Evolutionary conservation across 1,140 invertebrate species (phyloP).

Genomic region (Lordiphosa collinella): DNA sequence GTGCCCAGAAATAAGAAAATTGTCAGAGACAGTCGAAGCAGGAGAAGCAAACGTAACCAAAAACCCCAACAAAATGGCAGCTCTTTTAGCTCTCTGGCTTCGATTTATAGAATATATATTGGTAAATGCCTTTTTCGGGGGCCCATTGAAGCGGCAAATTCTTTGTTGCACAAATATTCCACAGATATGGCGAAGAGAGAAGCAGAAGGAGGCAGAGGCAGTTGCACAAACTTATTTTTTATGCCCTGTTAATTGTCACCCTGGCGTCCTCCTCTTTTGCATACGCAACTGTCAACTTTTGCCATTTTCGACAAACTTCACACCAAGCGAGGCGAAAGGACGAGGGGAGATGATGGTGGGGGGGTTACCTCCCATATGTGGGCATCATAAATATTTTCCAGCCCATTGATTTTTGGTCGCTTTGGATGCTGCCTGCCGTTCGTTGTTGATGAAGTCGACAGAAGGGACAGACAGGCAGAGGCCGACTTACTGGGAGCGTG

Average conservation of each 20-base stretch:
- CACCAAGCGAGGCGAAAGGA: conserved; percentile 28
- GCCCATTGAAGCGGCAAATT: conserved; percentile 62
- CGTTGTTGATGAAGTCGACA: conserved; percentile 64
- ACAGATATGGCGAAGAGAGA: background rate
- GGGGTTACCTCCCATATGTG: conserved; percentile 27
- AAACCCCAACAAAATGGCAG: conserved; percentile 36
- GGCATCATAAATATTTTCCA: conserved; percentile 75
- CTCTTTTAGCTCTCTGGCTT: conserved; percentile 55
- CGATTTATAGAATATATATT: conserved; percentile 57
- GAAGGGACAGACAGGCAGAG: conserved; percentile 4
- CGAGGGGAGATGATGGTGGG: background rate
- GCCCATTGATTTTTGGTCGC: conserved; percentile 74
- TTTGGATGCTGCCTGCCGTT: conserved; percentile 56
- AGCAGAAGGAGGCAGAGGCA: background rate
- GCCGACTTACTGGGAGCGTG: background rate
- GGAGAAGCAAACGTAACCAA: conserved; percentile 4
- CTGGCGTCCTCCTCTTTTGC: conserved; percentile 30
- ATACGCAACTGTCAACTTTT: conserved; percentile 73
- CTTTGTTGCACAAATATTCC: conserved; percentile 49
- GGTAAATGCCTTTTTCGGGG: conserved; percentile 47
- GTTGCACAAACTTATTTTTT: conserved; percentile 39
- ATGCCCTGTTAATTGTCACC: conserved; percentile 44
- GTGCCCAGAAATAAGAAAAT: conserved; percentile 47
- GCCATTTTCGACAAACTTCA: conserved; percentile 70
- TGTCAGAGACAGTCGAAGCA: conserved; percentile 15